Percentiles rank a stretch among this genome's conserved stretches.
Evolutionary conservation across 2,888 invertebrate species (phyloP).

Genomic region (Phalera bucephala): DNA sequence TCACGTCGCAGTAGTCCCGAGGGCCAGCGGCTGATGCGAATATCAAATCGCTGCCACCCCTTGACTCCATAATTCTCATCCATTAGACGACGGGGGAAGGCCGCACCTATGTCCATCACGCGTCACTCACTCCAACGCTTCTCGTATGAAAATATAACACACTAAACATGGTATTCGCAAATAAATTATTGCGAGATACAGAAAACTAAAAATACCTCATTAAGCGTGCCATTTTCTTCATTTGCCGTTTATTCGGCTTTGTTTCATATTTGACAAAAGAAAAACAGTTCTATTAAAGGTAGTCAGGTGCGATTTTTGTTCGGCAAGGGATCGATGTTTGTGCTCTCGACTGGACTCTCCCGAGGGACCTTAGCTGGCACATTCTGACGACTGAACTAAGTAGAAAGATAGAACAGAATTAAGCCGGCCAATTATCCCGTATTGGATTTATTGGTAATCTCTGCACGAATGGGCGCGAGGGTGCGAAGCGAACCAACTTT

Average conservation of each 20-base stretch:
- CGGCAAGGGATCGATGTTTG: conserved; percentile 60
- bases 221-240: conserved; percentile 66
- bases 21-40: conserved; percentile 69
- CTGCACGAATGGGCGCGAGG: conserved; percentile 83
- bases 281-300: conserved; percentile 53
- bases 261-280: conserved; percentile 42
- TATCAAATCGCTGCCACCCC: conserved; percentile 78
- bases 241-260: conserved; percentile 53
- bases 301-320: conserved; percentile 60
- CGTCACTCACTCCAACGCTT: conserved; percentile 39
- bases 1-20: conserved; percentile 66
- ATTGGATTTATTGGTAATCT: conserved; percentile 84
- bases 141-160: conserved; percentile 13
- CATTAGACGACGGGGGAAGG: conserved; percentile 65
- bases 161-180: conserved; percentile 14
- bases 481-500: conserved; percentile 81
- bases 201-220: conserved; percentile 66
- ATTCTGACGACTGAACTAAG: conserved; percentile 83
- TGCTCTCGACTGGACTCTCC: conserved; percentile 73
- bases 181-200: conserved; percentile 32
- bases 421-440: conserved; percentile 84
- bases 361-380: conserved; percentile 80
- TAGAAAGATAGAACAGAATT: conserved; percentile 84
- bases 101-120: conserved; percentile 58
- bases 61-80: conserved; percentile 69